Base-by-base conservation (phyloP, 2,888 invertebrate genomes). In the Eilema griseolum region DNA sequence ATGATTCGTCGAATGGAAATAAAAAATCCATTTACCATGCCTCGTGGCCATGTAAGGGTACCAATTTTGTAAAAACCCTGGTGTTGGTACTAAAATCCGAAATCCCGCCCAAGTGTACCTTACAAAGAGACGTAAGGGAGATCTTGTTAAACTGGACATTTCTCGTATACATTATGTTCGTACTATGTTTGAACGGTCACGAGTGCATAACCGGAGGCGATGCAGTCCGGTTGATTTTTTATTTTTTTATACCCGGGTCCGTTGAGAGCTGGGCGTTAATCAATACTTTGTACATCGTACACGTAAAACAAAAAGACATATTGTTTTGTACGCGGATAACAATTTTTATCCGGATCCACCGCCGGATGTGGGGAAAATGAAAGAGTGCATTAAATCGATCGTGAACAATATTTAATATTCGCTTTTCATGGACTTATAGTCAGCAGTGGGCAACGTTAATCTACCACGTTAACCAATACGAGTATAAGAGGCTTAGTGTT, bases 191-290 rank as follows among this genome's bases (percentile, higher is more conserved):
- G 88, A 85, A 81, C 84, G 86, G 84, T 83, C 82, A 83, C 82
- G 89, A 89, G 88, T 90, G 89, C 87, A 88, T 83, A 79, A 83
- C 90, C 88, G 76, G 85, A 85, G 89, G 92, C 89, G 75, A 83
- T 89, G 90, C 90, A 89, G 87, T 81, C 80, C 84, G 63, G 86
- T 81, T 83, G 84, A 85, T 87, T 89, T 88, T 90, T 89, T 89
- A 85, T 89, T 90, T 26, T 90, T 90, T 91, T 89, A 90, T 89
- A 84, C 86, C 83, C 84, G 78, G 79, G 79, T 74, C 83, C 85
- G 89, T 80, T 86, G 87, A 88, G 87, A 87, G 89, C 82, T 76
- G 84, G 81, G 81, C 88, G 85, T 89, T 92, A 90, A 92, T 92
- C 92, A 92, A 92, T 92, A 92, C 88, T 86, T 87, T 86, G 84